Percentiles rank a stretch among this genome's conserved stretches.
These are phyloP conservation scores for Pao palembangensis DNA, from an alignment of 2,113 vertebrate species.

Conservation along the genomic window DNA sequence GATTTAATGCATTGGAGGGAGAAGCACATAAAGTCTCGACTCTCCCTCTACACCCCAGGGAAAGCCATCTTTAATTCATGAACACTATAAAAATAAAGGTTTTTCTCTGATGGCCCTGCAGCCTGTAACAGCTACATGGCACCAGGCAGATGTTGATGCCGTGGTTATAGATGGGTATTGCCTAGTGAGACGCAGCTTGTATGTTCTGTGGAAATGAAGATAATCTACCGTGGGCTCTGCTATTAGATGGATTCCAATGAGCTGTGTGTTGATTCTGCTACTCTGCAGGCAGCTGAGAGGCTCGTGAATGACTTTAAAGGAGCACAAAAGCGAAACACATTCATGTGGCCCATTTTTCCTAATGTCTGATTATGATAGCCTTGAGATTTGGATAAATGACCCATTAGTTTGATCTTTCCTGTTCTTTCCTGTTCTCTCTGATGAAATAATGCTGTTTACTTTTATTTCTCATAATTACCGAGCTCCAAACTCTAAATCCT, in stretches of 20 bases:
- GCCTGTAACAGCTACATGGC: conserved; percentile 62
- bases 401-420: too few species aligned
- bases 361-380: too few species aligned
- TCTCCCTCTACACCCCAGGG: conserved; percentile 57
- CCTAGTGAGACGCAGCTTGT: conserved; percentile 21
- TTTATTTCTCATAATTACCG: not conserved
- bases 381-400: too few species aligned
- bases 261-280: conserved; percentile 11
- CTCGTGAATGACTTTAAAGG: conserved; percentile 3
- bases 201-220: conserved; percentile 32
- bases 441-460: too few species aligned
- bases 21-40: conserved; percentile 57
- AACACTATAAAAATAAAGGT: conserved; percentile 73
- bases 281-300: conserved; percentile 6
- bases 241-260: conserved; percentile 41
- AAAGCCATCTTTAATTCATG: conserved; percentile 76
- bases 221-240: conserved; percentile 26
- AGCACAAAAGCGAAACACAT: not conserved
- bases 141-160: conserved; percentile 53
- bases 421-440: not conserved
- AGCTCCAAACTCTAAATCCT: not conserved
- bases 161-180: conserved; percentile 43
- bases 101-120: conserved; percentile 64
- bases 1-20: conserved; percentile 63
- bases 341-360: not conserved